Evolutionary conservation across 1,140 invertebrate genomes (phyloP).

Genomic region (Platyscapa corneri): DNA sequence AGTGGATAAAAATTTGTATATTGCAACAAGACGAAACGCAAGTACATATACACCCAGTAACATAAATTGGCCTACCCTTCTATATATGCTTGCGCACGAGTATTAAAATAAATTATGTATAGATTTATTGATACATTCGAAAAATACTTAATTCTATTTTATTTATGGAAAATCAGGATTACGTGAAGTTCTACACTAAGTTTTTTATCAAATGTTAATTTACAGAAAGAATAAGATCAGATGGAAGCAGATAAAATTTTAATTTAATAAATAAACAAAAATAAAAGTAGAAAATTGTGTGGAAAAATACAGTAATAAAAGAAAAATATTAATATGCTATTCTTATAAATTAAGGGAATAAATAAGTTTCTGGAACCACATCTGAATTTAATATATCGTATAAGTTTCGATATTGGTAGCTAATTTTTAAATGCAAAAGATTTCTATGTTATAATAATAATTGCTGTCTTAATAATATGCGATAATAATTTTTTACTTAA

Average conservation of each 20-base stretch:
- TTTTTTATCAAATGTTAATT: constrained; percentile 41
- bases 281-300: constrained; percentile 44
- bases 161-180: constrained; percentile 40
- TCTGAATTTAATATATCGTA: constrained; percentile 16
- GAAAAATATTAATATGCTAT: constrained; percentile 45
- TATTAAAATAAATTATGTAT: neutral
- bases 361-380: constrained; percentile 16
- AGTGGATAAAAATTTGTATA: neutral
- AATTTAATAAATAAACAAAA: constrained; percentile 10
- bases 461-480: neutral
- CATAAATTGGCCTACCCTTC: neutral
- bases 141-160: constrained; percentile 45
- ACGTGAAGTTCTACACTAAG: constrained; percentile 49
- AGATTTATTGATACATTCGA: neutral
- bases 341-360: constrained; percentile 41
- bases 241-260: neutral
- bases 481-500: neutral
- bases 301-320: constrained; percentile 13
- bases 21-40: constrained; percentile 34
- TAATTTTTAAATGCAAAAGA: neutral
- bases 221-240: neutral
- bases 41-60: neutral
- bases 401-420: neutral
- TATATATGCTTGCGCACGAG: neutral
- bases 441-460: no score